These are phyloP conservation scores for Leucosticte australis DNA, from an alignment of 2,113 vertebrate species.

Conservation along the genomic window DNA sequence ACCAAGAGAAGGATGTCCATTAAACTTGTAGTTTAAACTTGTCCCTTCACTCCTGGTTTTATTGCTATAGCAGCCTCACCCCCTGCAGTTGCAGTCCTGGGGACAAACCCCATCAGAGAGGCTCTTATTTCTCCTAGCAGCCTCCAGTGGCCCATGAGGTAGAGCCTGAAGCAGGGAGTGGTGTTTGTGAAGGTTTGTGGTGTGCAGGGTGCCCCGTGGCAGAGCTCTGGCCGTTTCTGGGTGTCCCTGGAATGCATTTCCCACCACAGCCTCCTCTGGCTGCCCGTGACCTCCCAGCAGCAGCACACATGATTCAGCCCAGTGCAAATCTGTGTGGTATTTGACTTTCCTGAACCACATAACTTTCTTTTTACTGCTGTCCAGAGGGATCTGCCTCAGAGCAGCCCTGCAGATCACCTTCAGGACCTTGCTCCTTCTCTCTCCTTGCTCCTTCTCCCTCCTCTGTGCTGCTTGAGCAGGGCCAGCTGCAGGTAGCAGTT, in stretches of 20 bases:
- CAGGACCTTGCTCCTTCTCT: neutral
- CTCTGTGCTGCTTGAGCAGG: neutral
- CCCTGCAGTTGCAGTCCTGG: neutral
- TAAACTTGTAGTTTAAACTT: neutral
- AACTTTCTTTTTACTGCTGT: neutral
- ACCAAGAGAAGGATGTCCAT: rapidly evolving
- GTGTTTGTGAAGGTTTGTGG: neutral
- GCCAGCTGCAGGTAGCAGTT: neutral
- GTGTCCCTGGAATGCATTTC: constrained; percentile 11
- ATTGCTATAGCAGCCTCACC: neutral
- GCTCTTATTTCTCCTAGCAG: neutral
- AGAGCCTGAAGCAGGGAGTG: neutral
- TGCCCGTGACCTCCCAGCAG: neutral
- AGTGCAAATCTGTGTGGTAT: neutral
- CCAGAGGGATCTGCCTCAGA: neutral
- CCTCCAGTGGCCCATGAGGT: rapidly evolving
- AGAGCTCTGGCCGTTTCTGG: neutral
- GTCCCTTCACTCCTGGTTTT: neutral
- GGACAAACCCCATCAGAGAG: neutral
- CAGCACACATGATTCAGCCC: neutral
- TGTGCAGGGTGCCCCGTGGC: neutral
- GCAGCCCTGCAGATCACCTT: neutral
- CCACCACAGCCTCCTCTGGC: neutral
- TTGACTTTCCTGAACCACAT: neutral
- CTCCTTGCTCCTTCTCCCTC: neutral